Percentiles rank a stretch among this genome's conserved stretches.
Conservation (phyloP, 2,113 vertebrate genomes). For the Xiphophorus hellerii region DNA sequence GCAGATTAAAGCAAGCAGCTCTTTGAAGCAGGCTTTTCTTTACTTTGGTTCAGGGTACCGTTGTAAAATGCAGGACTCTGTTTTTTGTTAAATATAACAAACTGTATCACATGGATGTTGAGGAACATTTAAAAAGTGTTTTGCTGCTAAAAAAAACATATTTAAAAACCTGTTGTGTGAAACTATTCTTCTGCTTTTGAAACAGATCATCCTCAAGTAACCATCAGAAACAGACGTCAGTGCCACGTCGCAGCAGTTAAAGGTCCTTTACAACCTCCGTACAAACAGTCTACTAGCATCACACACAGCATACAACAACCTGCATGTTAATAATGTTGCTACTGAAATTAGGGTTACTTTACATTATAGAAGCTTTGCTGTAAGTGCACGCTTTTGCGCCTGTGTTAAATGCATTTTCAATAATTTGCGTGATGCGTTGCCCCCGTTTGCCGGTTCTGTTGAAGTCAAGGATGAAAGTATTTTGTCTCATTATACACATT, state of each 20-base stretch:
- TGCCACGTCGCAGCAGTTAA: conserved; percentile 87
- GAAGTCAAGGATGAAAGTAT: conserved; percentile 4
- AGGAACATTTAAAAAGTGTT: not conserved
- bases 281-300: conserved; percentile 91
- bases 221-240: conserved; percentile 81
- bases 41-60: not conserved
- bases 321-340: conserved; percentile 86
- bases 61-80: not conserved
- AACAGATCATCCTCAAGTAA: conserved; percentile 98
- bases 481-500: not conserved
- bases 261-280: conserved; percentile 87
- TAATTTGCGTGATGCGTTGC: not conserved
- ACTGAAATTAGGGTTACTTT: conserved; percentile 34
- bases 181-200: conserved; percentile 79
- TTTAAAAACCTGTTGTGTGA: conserved; percentile 6
- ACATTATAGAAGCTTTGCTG: conserved; percentile 36
- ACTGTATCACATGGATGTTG: not conserved
- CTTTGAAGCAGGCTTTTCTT: not conserved
- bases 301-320: conserved; percentile 90
- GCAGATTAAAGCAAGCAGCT: not conserved
- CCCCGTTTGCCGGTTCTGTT: conserved; percentile 19
- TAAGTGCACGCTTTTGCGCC: conserved; percentile 44
- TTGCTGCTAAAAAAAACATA: not conserved
- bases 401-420: conserved; percentile 25
- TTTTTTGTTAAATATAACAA: not conserved